phyloP scores from a whole-genome alignment of 2,113 vertebrate species.

The Nothoprocta perdicaria region DNA sequence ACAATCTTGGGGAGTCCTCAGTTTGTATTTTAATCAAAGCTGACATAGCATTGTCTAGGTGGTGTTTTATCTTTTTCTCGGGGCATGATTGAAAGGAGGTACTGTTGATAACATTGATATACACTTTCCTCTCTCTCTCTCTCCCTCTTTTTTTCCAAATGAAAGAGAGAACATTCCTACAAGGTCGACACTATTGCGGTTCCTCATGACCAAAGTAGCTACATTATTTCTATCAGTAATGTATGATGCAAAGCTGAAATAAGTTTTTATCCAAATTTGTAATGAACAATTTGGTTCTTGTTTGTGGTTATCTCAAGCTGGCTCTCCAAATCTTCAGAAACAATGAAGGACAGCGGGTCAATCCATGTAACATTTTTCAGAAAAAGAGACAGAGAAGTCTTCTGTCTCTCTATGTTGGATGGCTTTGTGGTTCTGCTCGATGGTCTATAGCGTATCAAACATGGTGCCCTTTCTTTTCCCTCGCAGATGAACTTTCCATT shows the following conservation, averaged over 20 bases:
- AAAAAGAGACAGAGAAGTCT: constrained; percentile 63
- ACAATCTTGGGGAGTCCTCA: not conserved
- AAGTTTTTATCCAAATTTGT: constrained; percentile 62
- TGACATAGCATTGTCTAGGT: not conserved
- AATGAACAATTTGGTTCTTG: constrained; percentile 67
- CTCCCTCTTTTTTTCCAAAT: not conserved
- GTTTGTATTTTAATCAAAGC: not conserved
- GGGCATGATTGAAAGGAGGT: constrained; percentile 36
- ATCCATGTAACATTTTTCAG: constrained; percentile 38
- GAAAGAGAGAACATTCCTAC: constrained; percentile 49
- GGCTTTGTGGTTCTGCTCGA: constrained; percentile 51
- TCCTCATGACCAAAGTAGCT: not conserved
- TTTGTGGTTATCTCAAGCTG: constrained; percentile 63
- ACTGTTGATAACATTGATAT: constrained; percentile 33
- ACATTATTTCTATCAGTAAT: constrained; percentile 53
- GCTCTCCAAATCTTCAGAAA: constrained; percentile 33
- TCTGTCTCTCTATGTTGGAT: constrained; percentile 52
- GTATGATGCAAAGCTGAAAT: constrained; percentile 40
- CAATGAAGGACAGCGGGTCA: constrained; percentile 55
- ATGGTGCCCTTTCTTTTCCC: constrained; percentile 42
- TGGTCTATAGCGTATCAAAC: constrained; percentile 25
- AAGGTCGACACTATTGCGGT: not conserved
- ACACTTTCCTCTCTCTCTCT: not conserved
- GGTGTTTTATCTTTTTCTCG: constrained; percentile 7
- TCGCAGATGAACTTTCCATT: constrained; percentile 60